Conservation (phyloP, 1,140 invertebrate species). For the Papilio helenus region DNA sequence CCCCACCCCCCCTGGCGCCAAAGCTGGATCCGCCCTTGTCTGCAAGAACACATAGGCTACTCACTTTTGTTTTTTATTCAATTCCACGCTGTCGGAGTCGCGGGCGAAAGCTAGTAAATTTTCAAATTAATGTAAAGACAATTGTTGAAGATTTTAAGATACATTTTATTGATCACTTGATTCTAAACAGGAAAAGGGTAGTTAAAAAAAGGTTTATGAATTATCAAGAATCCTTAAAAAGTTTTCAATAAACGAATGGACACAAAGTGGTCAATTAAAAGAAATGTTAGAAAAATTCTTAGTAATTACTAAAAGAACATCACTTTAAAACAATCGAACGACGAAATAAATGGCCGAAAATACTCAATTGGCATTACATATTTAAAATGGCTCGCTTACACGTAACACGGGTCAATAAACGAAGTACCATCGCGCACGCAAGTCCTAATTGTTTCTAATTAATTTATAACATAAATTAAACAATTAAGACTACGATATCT, state of each 20-base stretch:
- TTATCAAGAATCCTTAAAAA: not conserved
- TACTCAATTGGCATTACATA: slow-evolving; percentile 65
- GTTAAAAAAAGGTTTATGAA: no score
- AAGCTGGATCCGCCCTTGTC: no score
- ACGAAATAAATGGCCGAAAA: slow-evolving; percentile 58
- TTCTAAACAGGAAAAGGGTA: no score
- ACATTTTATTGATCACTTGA: not conserved
- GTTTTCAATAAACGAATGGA: not conserved
- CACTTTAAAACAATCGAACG: slow-evolving; percentile 47
- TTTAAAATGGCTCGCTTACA: slow-evolving; percentile 65
- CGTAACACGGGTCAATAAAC: slow-evolving; percentile 68
- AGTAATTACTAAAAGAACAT: slow-evolving; percentile 32
- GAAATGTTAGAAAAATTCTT: not conserved
- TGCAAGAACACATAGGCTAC: no score
- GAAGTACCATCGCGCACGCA: slow-evolving; percentile 65
- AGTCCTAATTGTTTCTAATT: slow-evolving; percentile 79
- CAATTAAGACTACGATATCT: slow-evolving; percentile 79
- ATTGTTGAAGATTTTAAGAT: no score
- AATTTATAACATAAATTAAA: slow-evolving; percentile 83
- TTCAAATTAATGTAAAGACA: no score
- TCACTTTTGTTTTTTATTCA: no score
- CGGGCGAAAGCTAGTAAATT: no score
- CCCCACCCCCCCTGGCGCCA: no score
- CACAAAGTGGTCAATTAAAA: slow-evolving; percentile 15
- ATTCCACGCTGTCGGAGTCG: no score